Conservation (phyloP, 2,888 invertebrate genomes). For the Hermaeophaga mercurialis region DNA sequence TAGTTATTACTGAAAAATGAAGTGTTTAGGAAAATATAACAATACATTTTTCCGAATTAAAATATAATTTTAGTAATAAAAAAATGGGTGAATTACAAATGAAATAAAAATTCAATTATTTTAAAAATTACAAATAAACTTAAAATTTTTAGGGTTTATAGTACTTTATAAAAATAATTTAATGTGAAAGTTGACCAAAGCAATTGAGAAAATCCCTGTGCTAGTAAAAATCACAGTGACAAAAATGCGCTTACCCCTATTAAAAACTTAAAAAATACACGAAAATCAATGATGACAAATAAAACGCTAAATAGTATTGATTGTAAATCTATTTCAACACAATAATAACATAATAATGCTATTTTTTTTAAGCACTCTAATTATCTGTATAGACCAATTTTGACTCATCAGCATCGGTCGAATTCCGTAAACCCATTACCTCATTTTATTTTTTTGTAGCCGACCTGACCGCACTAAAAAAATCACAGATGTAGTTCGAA, state of each 20-base stretch:
- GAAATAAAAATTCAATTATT: too few relatives aligned
- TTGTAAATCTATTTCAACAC: constrained; percentile 17
- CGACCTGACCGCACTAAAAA: constrained; percentile 18
- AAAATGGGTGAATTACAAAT: too few relatives aligned
- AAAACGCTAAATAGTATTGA: constrained; percentile 15
- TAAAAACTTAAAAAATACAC: neutral
- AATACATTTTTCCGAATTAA: too few relatives aligned
- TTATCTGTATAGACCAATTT: constrained; percentile 15
- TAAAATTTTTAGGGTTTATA: too few relatives aligned
- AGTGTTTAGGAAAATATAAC: too few relatives aligned
- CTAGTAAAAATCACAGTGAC: constrained; percentile 3
- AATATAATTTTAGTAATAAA: too few relatives aligned
- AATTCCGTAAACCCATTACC: constrained; percentile 13
- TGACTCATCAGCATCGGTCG: constrained; percentile 17
- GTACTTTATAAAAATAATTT: too few relatives aligned
- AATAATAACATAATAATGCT: constrained; percentile 15
- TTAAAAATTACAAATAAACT: too few relatives aligned
- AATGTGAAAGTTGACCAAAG: too few relatives aligned
- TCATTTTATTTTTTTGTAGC: neutral
- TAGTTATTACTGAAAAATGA: too few relatives aligned
- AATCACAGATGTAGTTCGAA: constrained; percentile 22
- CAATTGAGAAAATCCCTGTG: too few relatives aligned
- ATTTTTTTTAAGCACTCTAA: constrained; percentile 11
- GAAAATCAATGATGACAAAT: constrained; percentile 3
- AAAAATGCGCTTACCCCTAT: constrained; percentile 2